Base-by-base conservation (phyloP, 2,888 invertebrate genomes). In the Eulithis testata region DNA sequence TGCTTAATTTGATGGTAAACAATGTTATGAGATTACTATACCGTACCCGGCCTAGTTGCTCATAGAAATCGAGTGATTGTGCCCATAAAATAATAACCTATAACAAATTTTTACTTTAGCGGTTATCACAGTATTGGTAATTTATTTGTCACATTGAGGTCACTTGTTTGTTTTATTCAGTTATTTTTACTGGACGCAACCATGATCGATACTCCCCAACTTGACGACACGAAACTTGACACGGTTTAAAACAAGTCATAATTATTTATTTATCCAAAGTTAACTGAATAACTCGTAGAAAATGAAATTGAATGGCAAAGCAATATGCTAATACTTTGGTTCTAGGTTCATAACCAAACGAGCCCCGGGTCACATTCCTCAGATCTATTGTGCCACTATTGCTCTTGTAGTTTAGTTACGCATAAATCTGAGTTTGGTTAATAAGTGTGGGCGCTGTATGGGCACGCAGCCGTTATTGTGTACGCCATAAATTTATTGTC, bases 381-480 rank as follows among this genome's bases (percentile, higher is more conserved):
- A 78, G 81, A 82, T 86, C 87, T 84, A 88, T 90, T 90, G 90
- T 89, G 83, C 86, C 83, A 86, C 86, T 86, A 86, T 86, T 83
- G 85, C 81, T 85, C 79, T 85, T 79, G 73, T 80, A 83, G 83
- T 81, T 81, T 80, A 83, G 83, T 81, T 81, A 85, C 80, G 86
- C 88, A 90, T 91, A 90, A 91, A 90, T 91, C 90, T 87, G 74
- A 82, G 86, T 90, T 90, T 88, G 77, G 87, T 90, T 91, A 88
- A 88, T 88, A 87, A 84, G 87, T 85, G 91, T 92, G 87, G 92
- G 92, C 88, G 91, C 81, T 81, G 84, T 85, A 79, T 82, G 82
- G 81, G 79, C 87, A 84, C 85, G 81, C 81, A 84, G 82, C 84
- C 83, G 88, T 87, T 87, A 81, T 72, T 76, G 80, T 78, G 79